phyloP scores from a whole-genome alignment of 2,113 vertebrate genomes.

The Menidia beryllina region DNA sequence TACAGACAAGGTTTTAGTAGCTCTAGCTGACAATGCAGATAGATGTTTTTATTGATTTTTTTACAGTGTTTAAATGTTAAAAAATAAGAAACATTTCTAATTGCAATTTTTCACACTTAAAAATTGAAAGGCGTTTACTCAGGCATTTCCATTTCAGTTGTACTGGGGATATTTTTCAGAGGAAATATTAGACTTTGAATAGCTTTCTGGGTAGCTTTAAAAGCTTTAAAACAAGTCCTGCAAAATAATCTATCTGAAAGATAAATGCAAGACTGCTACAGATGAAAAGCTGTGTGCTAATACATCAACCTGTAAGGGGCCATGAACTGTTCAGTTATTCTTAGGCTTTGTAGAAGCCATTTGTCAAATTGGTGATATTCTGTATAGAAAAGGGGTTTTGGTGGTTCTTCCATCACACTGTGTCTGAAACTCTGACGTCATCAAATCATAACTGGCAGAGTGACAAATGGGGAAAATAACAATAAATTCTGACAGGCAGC shows the following conservation, averaged over 20 bases:
- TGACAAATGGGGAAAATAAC: slow-evolving; percentile 9
- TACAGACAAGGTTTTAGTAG: neutral
- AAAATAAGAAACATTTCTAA: too few species aligned
- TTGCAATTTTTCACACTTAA: too few species aligned
- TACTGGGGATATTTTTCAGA: neutral
- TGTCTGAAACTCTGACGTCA: neutral
- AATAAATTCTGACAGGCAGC: slow-evolving; percentile 11
- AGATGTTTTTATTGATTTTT: too few species aligned
- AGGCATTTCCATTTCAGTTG: too few species aligned
- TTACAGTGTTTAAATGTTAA: too few species aligned
- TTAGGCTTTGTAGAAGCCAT: neutral
- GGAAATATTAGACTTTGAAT: too few species aligned
- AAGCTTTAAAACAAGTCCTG: too few species aligned
- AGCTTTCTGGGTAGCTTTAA: neutral
- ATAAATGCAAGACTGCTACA: neutral
- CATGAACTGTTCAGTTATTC: neutral
- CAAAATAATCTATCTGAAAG: neutral
- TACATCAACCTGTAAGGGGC: neutral
- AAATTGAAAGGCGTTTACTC: too few species aligned
- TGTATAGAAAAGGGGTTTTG: too few species aligned
- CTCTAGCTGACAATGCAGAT: too few species aligned
- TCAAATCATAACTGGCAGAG: neutral
- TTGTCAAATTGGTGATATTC: neutral
- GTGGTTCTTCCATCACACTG: neutral
- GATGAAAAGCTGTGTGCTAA: neutral